Percentiles rank a stretch among this genome's conserved stretches.
Evolutionary conservation across 2,888 invertebrate genomes (phyloP).

Genomic region (Sclerodermus sp.): DNA sequence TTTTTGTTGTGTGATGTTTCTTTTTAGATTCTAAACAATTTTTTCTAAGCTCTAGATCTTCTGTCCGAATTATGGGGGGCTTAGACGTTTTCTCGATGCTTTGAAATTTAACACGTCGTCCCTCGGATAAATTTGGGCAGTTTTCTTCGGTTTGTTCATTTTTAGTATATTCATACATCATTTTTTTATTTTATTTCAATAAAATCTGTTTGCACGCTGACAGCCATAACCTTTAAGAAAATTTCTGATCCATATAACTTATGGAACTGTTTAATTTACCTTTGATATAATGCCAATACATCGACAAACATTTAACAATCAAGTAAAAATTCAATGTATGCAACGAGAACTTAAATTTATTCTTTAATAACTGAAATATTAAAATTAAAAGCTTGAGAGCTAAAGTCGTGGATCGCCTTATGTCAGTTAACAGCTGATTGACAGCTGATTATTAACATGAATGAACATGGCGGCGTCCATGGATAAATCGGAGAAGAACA

Average conservation of each 20-base stretch:
- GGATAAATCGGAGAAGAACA: conserved; percentile 45
- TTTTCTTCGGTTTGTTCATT: conserved; percentile 24
- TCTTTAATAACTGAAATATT: no score
- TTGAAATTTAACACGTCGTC: conserved; percentile 35
- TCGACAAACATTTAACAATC: no score
- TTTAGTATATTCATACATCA: conserved; percentile 8
- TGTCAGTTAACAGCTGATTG: not conserved
- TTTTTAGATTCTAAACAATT: conserved; percentile 19
- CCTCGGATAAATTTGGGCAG: conserved; percentile 25
- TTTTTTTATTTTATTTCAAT: not conserved
- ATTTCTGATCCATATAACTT: no score
- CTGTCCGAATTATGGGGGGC: conserved; percentile 28
- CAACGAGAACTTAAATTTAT: no score
- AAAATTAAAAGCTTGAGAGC: no score
- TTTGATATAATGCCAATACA: no score
- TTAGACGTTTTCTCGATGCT: conserved; percentile 23
- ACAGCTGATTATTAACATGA: conserved; percentile 1
- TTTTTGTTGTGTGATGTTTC: conserved; percentile 23
- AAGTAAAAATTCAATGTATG: no score
- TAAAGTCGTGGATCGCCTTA: no score
- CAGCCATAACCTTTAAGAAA: no score
- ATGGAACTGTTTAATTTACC: no score
- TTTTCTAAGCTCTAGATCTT: conserved; percentile 32
- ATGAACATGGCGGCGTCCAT: conserved; percentile 54
- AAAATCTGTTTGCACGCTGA: no score